These are phyloP conservation scores for Eurypyga helias DNA, from an alignment of 2,113 vertebrate species.

Conservation along the genomic window DNA sequence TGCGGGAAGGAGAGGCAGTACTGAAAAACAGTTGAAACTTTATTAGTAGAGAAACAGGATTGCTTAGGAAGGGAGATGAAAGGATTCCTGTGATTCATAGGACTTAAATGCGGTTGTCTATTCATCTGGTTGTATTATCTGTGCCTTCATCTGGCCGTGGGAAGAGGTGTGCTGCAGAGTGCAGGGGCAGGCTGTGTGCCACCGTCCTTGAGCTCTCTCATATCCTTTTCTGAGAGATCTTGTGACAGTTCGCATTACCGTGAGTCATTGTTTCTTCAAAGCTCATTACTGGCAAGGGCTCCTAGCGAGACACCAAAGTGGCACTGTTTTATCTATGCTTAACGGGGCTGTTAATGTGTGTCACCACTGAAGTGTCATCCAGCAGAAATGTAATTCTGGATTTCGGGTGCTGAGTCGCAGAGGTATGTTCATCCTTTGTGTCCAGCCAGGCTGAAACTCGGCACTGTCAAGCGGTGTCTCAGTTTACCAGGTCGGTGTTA, in stretches of 20 bases:
- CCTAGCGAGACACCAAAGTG: neutral
- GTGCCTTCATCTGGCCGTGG: constrained; percentile 36
- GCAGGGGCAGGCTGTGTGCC: neutral
- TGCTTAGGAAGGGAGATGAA: constrained; percentile 49
- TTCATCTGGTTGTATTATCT: constrained; percentile 20
- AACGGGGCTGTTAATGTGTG: constrained; percentile 42
- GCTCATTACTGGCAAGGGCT: constrained; percentile 58
- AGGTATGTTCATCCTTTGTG: constrained; percentile 42
- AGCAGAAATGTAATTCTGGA: constrained; percentile 62
- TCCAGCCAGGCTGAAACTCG: constrained; percentile 48
- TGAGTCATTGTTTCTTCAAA: constrained; percentile 73
- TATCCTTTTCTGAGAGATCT: constrained; percentile 30
- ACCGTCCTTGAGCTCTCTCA: constrained; percentile 32
- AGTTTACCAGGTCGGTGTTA: neutral
- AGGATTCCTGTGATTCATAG: constrained; percentile 14
- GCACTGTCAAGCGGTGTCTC: constrained; percentile 15
- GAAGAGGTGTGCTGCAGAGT: constrained; percentile 50
- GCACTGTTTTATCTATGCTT: constrained; percentile 43
- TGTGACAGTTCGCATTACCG: constrained; percentile 42
- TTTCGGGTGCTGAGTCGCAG: constrained; percentile 7
- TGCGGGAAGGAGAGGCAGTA: neutral
- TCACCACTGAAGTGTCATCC: constrained; percentile 51
- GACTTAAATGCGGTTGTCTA: neutral
- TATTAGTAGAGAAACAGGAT: neutral
- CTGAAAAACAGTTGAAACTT: neutral